Evolutionary conservation across 1,140 invertebrate species (phyloP), one percentile per base, ranked within the genome.

Genomic region (Bombus turneri): DNA sequence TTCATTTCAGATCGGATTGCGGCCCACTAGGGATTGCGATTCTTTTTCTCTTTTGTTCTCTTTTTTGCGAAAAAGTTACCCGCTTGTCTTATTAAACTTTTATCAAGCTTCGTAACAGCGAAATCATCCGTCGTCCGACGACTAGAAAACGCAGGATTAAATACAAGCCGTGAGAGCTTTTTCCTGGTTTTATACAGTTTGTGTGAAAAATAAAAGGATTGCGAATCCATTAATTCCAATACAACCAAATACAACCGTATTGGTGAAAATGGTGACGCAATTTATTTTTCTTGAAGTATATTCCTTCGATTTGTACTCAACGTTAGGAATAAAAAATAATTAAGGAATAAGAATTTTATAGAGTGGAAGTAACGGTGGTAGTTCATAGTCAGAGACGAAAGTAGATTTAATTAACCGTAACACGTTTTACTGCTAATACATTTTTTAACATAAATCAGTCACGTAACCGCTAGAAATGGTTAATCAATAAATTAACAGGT

Each of bases 1-100:
- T 68, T 43, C 43, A 82, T 77, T 68, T 68, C 73, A 53, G 62
- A 68, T 57, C 62, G 31, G 62, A 77, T 83, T 76, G 15, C 72
- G 3, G 28, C 8, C 31, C 25, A 1, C 28, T 41, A 53, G 6
- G 28, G 80, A 81, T 75, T 47, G 25, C 47, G n/a, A 66, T 31
- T 25, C 41, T 25, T 2, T 57, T 39, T 13, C 25, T 8, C 34
- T 22, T 15, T 28, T 13, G 9, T 47, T 28, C 64, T 13, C 12
- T 5, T 18, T 2, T 12, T 22, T 25, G 31, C 34, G n/a, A 66
- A 5, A 28, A 31, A 62, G 37, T 47, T 73, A n/a, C 1, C 12
- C 3, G 2, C 3, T 6, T 25, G 28, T 31, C 57, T 77, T 39
- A 39, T 77, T 37, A 59, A 76, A 34, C 22, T 37, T 37, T 68